Conservation (phyloP, 2,113 vertebrate species). For the Phaethornis superciliosus region DNA sequence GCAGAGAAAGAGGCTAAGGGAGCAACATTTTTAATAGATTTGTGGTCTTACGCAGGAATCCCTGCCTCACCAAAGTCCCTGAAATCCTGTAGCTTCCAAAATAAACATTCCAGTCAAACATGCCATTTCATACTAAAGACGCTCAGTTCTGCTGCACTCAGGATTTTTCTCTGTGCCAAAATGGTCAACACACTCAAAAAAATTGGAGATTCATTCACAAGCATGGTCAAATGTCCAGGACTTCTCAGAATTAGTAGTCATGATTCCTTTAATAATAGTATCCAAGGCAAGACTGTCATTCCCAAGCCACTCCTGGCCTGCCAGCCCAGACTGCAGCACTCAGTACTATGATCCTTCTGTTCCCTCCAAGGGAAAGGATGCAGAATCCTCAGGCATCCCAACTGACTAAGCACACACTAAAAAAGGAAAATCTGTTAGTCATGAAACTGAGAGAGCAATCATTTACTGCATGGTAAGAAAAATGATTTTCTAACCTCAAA, state of each 20-base stretch:
- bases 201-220: constrained; percentile 3
- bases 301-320: constrained; percentile 44
- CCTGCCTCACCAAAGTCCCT: neutral
- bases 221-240: neutral
- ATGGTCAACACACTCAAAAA: neutral
- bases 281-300: neutral
- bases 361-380: neutral
- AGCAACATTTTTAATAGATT: neutral
- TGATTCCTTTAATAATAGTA: constrained; percentile 36
- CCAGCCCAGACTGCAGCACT: neutral
- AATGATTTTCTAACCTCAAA: neutral
- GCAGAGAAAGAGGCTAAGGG: neutral
- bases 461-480: neutral
- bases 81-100: neutral
- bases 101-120: constrained; percentile 11
- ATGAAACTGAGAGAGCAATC: neutral
- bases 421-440: constrained; percentile 6
- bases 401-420: neutral
- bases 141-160: constrained; percentile 2
- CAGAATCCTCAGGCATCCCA: neutral
- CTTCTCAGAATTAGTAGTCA: constrained; percentile 2
- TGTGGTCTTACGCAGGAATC: neutral
- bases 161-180: neutral
- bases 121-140: neutral
- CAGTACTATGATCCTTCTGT: neutral